Evolutionary conservation across 2,113 vertebrate species (phyloP), one percentile per base, ranked within the genome.

Genomic region (Tetrax tetrax): DNA sequence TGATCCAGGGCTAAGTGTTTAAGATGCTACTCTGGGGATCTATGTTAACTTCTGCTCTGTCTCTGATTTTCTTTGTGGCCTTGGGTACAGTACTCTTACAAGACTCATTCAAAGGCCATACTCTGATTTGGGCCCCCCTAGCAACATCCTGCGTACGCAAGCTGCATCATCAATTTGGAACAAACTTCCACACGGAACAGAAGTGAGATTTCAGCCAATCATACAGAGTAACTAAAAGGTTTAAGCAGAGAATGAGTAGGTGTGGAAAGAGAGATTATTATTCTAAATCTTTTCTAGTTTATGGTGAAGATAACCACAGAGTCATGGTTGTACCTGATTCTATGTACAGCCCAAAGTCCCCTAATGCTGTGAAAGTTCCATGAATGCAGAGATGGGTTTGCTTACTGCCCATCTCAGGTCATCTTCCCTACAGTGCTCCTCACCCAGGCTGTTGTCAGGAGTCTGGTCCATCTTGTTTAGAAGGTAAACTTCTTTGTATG

Each of bases 401-500:
- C 5, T 27, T 87, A n/a, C 66, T 93, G 37, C 38, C 47, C 63
- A 8, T 74, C 47, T 83, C 60, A 35, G 79, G 37, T 68, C 76
- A 61, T 61, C 66, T 45, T 41, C 69, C 56, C 68, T 60, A 43
- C 3, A 22, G n/a, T 28, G 68, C 27, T 93, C 35, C 48, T 94
- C 64, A 84, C 35, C 25, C 2, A 1, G 43, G 27, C 27, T 94
- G 77, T 90, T 53, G 38, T 56, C 85, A 90, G 53, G 69, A 95
- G 86, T 93, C 92, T 54, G 90, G 64, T 54, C 59, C 17, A 6
- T 70, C 82, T 92, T 71, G 64, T 80, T 96, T 83, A 74, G 83
- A 94, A 86, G 38, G 68, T 60, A 90, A 94, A 31, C 24, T 92
- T 56, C 63, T 96, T 88, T 96, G 82, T 86, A 28, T n/a, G n/a